Base-by-base conservation (phyloP, 2,797 vertebrate species). In the Acanthopagrus latus region DNA sequence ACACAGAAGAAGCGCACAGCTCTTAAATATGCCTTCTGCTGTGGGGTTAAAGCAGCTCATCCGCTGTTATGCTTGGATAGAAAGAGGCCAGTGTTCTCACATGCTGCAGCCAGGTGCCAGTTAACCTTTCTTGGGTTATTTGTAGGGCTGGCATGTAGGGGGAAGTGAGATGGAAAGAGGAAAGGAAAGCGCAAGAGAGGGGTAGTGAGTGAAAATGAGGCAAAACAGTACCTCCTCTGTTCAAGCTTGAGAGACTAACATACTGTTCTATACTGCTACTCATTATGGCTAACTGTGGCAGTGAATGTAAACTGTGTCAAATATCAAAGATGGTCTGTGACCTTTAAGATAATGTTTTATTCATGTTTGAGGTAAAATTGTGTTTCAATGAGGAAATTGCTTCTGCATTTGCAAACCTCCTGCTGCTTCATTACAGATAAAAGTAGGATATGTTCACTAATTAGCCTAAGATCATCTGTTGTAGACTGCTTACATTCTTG, bases 31-130 rank as follows among this genome's bases (percentile, higher is more conserved):
- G 13, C 70, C 66, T 64, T 80, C 41, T 71, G 77, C 80, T 77
- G 65, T 41, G 66, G 69, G 63, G 74, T 83, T 80, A 74, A 85
- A 83, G 65, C 52, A 69, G 25, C 78, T 83, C 81, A 83, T 78
- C 78, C 76, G n/a, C 67, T 81, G 77, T 46, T 27, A 11, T 70
- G 67, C 54, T 70, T 55, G 59, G 65, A 80, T 56, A 91, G 74
- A 93, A 90, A 90, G 86, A 89, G 18, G 66, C 73, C 85, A 87
- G 86, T 92, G 89, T 90, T 89, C 84, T 87, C 59, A 64, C 58
- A 67, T 55, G 75, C 74, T 80, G 55, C 60, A 83, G 81, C 78
- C 86, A 78, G 74, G 83, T 88, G 86, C 81, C 82, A 68, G 81
- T 84, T 89, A 91, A 87, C 70, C 78, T 86, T 87, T 88, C 69